Conservation (phyloP, 1,140 invertebrate genomes). For the Macrostomum lignano region DNA sequence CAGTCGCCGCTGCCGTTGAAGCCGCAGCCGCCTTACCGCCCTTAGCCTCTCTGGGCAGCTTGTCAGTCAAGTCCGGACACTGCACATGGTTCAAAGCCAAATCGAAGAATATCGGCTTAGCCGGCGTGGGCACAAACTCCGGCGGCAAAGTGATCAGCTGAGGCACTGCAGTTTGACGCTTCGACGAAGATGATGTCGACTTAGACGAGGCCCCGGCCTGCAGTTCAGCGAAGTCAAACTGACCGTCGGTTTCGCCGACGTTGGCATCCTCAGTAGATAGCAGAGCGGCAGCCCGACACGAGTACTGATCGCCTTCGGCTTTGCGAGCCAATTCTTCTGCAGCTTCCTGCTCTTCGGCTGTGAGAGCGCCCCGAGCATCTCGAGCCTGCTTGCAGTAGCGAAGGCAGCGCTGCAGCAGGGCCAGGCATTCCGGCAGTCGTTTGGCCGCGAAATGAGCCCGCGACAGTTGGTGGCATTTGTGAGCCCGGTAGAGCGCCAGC, state of each 20-base stretch:
- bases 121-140: slow-evolving; percentile 57
- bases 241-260: not conserved
- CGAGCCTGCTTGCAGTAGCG: not conserved
- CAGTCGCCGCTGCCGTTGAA: slow-evolving; percentile 26
- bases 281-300: not conserved
- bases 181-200: too few relatives aligned
- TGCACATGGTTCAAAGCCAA: slow-evolving; percentile 66
- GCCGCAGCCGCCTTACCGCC: slow-evolving; percentile 19
- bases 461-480: slow-evolving; percentile 2
- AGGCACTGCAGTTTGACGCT: slow-evolving; percentile 32
- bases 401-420: not conserved
- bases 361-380: not conserved
- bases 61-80: slow-evolving; percentile 52
- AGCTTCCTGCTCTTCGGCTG: not conserved
- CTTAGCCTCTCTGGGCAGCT: slow-evolving; percentile 29
- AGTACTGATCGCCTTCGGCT: not conserved
- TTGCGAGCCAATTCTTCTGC: slow-evolving; percentile 4
- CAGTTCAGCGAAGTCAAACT: too few relatives aligned
- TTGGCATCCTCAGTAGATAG: not conserved
- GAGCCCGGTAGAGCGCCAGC: not conserved
- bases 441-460: slow-evolving; percentile 4
- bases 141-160: slow-evolving; percentile 56
- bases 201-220: too few relatives aligned
- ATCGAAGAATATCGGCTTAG: slow-evolving; percentile 81
- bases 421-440: not conserved